Evolutionary conservation across 2,113 vertebrate genomes (phyloP), one percentile per base, ranked within the genome.

Genomic region (Hiodon tergisus): DNA sequence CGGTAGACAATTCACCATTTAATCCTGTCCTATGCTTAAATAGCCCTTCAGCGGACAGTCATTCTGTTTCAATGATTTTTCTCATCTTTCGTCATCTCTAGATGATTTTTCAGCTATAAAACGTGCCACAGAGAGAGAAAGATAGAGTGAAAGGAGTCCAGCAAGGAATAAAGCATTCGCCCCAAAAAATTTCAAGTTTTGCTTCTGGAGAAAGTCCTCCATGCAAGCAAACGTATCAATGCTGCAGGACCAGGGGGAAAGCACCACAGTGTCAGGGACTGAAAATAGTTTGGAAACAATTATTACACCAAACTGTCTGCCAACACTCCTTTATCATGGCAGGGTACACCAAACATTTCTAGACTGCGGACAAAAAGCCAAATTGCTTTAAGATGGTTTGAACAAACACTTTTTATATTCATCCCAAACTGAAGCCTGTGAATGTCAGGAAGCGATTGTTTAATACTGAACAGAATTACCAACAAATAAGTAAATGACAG

Each of bases 271-370:
- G 69, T 6, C 7, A 46, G 57, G 48, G 46, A 60, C 31, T 47
- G n/a, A 65, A 78, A 87, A 82, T 69, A 78, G 78, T 79, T 82
- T 65, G 72, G 72, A 89, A 88, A 86, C 61, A 83, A 83, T 88
- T 84, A 85, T 83, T 78, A 83, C 72, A 80, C 86, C 81, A 78
- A 78, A 69, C 0, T 61, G 74, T 66, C 81, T 84, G 86, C 87
- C 86, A 88, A 82, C 74, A 76, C 78, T 67, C 79, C 78, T 81
- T 89, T 85, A 84, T 69, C 62, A 86, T 84, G 82, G 80, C 83
- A 87, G 81, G 78, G 83, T 83, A 87, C 84, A 86, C 85, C 78
- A 83, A 76, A 86, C 85, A 79, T 88, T 91, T 89, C 88, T 87
- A 88, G 86, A 84, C 80, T 73, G 77, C 83, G 80, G 84, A 89